Conservation (phyloP, 2,113 vertebrate species). For the Lamprotornis superbus region DNA sequence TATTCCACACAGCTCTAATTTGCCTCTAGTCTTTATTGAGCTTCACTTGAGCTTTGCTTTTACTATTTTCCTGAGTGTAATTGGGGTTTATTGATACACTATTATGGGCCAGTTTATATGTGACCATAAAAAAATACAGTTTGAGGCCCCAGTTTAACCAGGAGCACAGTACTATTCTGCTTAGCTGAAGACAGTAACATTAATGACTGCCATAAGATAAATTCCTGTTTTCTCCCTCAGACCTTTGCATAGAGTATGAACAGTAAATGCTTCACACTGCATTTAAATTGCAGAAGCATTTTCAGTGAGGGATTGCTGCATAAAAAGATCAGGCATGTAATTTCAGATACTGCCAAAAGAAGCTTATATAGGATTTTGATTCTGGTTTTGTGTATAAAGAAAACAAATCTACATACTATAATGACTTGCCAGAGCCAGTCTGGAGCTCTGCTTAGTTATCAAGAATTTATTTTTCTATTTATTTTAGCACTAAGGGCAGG, state of each 20-base stretch:
- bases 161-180: slow-evolving; percentile 30
- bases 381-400: slow-evolving; percentile 55
- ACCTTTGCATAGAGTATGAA: slow-evolving; percentile 35
- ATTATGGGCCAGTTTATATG: slow-evolving; percentile 72
- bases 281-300: slow-evolving; percentile 68
- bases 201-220: slow-evolving; percentile 69
- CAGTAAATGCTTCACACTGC: slow-evolving; percentile 53
- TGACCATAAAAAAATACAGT: slow-evolving; percentile 70
- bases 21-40: slow-evolving; percentile 68
- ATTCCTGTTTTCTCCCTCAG: slow-evolving; percentile 58
- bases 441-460: slow-evolving; percentile 22
- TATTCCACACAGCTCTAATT: slow-evolving; percentile 64
- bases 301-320: slow-evolving; percentile 48
- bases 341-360: slow-evolving; percentile 64
- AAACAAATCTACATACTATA: slow-evolving; percentile 72
- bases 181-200: slow-evolving; percentile 44
- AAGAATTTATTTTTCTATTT: slow-evolving; percentile 62
- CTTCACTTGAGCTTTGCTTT: slow-evolving; percentile 72
- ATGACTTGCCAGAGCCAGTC: slow-evolving; percentile 50
- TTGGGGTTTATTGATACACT: slow-evolving; percentile 75
- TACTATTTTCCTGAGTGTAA: slow-evolving; percentile 75
- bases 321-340: slow-evolving; percentile 69
- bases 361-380: slow-evolving; percentile 68
- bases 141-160: slow-evolving; percentile 36
- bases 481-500: neutral